These are phyloP conservation scores for Sycobia sp. DNA, from an alignment of 1,140 invertebrate genomes.

Conservation along the genomic window DNA sequence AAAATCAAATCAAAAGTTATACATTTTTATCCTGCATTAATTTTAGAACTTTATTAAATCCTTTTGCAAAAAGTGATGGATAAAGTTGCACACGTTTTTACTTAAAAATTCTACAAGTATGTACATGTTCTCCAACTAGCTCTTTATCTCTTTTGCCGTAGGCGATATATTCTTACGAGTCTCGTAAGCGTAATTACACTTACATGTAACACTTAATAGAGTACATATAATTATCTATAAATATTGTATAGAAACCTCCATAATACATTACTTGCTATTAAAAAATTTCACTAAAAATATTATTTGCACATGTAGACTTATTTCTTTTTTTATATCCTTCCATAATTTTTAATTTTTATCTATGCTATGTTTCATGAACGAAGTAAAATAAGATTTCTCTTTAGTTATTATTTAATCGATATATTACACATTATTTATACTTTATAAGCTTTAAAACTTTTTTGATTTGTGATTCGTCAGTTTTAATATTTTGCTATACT, in stretches of 20 bases:
- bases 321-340: constrained; percentile 16
- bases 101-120: constrained; percentile 38
- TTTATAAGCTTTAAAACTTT: too few species aligned
- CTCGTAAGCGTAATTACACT: constrained; percentile 53
- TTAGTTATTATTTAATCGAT: too few species aligned
- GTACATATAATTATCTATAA: constrained; percentile 58
- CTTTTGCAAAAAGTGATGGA: constrained; percentile 31
- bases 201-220: constrained; percentile 55
- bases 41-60: constrained; percentile 26
- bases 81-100: constrained; percentile 34
- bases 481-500: too few species aligned
- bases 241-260: constrained; percentile 61
- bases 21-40: constrained; percentile 23
- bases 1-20: constrained; percentile 1
- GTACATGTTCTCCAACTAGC: constrained; percentile 50
- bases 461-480: too few species aligned
- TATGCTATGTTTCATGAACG: neutral
- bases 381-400: too few species aligned
- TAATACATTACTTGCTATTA: constrained; percentile 60
- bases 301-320: too few species aligned
- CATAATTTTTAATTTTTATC: neutral
- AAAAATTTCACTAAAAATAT: constrained; percentile 41
- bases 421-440: too few species aligned
- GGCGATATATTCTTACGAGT: constrained; percentile 43
- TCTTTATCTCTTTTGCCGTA: constrained; percentile 46